Percentiles rank a stretch among this genome's conserved stretches.
Conservation (phyloP, 2,797 vertebrate species). For the Avahi laniger region DNA sequence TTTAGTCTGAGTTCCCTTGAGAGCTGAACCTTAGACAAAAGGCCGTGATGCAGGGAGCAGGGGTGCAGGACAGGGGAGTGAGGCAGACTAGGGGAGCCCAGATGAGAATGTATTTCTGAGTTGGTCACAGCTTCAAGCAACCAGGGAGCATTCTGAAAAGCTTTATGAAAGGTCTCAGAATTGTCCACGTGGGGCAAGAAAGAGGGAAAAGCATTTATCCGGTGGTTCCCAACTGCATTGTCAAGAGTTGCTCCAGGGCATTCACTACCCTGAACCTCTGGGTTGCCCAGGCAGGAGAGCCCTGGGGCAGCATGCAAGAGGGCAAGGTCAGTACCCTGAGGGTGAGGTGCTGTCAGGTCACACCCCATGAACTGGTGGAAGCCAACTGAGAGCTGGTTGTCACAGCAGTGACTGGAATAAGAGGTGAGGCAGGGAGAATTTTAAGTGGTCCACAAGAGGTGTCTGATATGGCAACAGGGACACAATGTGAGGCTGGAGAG, state of each 20-base stretch:
- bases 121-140: not conserved
- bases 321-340: not conserved
- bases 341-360: not conserved
- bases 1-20: not conserved
- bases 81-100: not conserved
- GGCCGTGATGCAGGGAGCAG: not conserved
- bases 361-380: not conserved
- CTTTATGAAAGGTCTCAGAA: not conserved
- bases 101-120: not conserved
- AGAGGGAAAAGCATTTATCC: not conserved
- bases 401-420: not conserved
- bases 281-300: not conserved
- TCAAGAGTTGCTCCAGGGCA: not conserved
- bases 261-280: not conserved
- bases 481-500: not conserved
- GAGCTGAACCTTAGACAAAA: not conserved
- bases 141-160: not conserved
- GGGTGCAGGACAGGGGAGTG: not conserved
- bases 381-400: not conserved
- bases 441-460: not conserved
- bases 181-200: not conserved
- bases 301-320: not conserved
- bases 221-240: not conserved
- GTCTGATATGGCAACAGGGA: not conserved
- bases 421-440: not conserved